Percentiles rank a stretch among this genome's conserved stretches.
phyloP scores from a whole-genome alignment of 2,797 vertebrate genomes.

The Lithobates sylvaticus region DNA sequence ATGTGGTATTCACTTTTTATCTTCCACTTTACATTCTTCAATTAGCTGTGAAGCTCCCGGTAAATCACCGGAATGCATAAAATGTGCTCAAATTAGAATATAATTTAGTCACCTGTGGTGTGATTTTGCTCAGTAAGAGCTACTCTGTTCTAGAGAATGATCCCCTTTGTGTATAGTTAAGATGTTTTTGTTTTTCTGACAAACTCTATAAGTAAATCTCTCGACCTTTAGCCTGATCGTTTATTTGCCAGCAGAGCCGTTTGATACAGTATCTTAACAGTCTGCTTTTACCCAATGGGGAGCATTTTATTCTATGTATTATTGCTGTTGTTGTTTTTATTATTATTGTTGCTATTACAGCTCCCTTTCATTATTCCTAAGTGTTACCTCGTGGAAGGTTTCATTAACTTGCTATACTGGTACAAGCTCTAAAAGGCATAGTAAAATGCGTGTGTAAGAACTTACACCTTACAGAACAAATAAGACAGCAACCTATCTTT shows the following conservation, averaged over 20 bases:
- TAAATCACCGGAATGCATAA: constrained; percentile 31
- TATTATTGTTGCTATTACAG: constrained; percentile 57
- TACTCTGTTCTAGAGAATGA: constrained; percentile 37
- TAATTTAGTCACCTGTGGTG: constrained; percentile 30
- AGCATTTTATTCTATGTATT: constrained; percentile 58
- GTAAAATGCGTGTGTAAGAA: constrained; percentile 49
- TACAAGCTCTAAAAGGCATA: constrained; percentile 59
- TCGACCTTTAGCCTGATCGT: constrained; percentile 45
- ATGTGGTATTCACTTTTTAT: neutral
- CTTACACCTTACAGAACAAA: neutral
- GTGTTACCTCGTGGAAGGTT: constrained; percentile 53
- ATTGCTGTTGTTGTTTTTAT: constrained; percentile 58
- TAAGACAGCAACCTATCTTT: neutral
- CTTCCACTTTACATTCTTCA: constrained; percentile 6
- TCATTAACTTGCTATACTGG: constrained; percentile 53
- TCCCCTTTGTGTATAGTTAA: constrained; percentile 45
- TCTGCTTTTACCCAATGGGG: constrained; percentile 52
- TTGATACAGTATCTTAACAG: constrained; percentile 52
- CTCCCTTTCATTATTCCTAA: constrained; percentile 58
- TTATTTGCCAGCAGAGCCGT: constrained; percentile 51
- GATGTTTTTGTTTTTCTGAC: constrained; percentile 47
- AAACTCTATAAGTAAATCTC: constrained; percentile 47
- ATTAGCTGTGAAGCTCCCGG: neutral
- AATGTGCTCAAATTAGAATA: constrained; percentile 23
- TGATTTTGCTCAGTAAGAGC: constrained; percentile 21